Percentiles rank a stretch among this genome's conserved stretches.
Evolutionary conservation across 2,113 vertebrate species (phyloP).

Genomic region (Xiphorhynchus elegans): DNA sequence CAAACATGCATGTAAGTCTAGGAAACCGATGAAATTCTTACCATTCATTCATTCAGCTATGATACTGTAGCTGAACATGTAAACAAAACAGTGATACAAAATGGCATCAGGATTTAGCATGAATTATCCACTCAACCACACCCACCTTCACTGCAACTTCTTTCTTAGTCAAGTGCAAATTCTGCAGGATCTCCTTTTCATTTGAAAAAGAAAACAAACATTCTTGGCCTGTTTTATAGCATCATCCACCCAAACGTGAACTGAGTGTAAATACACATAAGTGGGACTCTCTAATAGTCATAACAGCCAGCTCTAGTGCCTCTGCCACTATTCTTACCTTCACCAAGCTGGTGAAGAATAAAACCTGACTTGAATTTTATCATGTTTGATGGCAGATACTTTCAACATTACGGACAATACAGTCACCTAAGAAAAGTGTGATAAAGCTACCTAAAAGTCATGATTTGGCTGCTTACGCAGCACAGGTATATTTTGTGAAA

Average conservation of each 20-base stretch:
- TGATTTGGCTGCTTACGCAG: background rate
- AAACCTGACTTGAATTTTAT: constrained; percentile 21
- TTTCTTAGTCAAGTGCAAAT: background rate
- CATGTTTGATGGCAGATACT: background rate
- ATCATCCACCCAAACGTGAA: background rate
- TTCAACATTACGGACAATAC: background rate
- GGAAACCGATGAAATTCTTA: background rate
- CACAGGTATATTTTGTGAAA: background rate
- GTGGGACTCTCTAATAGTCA: background rate
- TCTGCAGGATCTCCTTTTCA: background rate
- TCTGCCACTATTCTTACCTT: background rate
- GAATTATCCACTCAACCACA: background rate
- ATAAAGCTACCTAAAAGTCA: background rate
- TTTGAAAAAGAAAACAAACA: background rate
- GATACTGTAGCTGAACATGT: background rate
- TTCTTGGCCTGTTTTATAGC: background rate
- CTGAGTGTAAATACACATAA: background rate
- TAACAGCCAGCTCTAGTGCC: background rate
- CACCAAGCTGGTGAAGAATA: background rate
- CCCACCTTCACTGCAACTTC: background rate
- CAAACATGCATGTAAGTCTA: background rate
- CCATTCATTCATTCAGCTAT: background rate
- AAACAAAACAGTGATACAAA: background rate
- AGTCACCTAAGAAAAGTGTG: background rate
- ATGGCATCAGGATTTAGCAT: background rate